Evolutionary conservation across 2,113 vertebrate genomes (phyloP), one percentile per base, ranked within the genome.

Genomic region (Promerops cafer): DNA sequence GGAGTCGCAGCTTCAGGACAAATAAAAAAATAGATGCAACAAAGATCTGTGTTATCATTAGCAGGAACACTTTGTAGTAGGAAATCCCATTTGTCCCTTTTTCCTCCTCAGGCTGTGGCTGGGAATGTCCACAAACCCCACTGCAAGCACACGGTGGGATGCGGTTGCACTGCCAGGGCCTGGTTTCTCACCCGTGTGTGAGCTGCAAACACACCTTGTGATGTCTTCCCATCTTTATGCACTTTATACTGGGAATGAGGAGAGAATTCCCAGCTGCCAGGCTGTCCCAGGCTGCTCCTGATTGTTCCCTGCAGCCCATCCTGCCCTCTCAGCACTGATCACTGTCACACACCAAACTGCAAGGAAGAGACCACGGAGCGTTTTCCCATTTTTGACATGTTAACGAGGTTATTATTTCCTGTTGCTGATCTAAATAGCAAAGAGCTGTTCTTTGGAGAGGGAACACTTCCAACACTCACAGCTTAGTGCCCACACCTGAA

Each of bases 371-470:
- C 22, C 93, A 47, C 12, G 3, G 1, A 37, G 56, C 45, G 90
- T 87, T 92, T 72, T 68, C 95, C 96, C 96, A 92, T 88, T 90
- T 95, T 70, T 95, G 95, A 96, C 88, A 30, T 4, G 28, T 86
- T 96, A 93, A 95, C 28, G 10, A 83, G 88, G 96, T 94, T 91
- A 63, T 94, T 92, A 68, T 83, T 96, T 89, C 96, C 95, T 93
- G 49, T 92, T 80, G 93, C 96, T 92, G 71, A 64, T 90, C 83
- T 94, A 95, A 96, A 91, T 37, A 92, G 83, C 85, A 65, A 71
- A 61, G 65, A 89, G 86, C 47, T 90, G 83, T 44, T 81, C 24
- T 42, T 71, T 5, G 2, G 70, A 91, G 93, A 72, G 86, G 86
- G 88, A 94, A 83, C 24, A 87, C 81, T 83, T 76, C 56, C 44